Evolutionary conservation across 2,888 invertebrate species (phyloP), one percentile per base, ranked within the genome.

Genomic region (Autographa gamma): DNA sequence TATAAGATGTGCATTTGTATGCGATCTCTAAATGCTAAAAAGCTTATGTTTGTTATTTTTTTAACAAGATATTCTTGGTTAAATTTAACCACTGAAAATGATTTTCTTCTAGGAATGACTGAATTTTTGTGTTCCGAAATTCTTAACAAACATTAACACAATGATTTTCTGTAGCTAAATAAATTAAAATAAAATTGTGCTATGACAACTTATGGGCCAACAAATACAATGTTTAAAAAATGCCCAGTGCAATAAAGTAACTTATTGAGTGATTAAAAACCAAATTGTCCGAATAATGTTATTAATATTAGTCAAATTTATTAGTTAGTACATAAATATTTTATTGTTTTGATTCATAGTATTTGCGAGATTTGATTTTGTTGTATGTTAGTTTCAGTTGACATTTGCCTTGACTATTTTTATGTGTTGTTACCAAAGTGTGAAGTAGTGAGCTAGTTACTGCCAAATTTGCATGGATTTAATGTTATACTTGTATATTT

Each of bases 401-500:
- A 25, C 16, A 16, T 25, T 32, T 16, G 16, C 32, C 31, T 59
- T 59, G 25, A 25, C 16, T 0, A 59, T 67, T 56, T 31, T 11
- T 72, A 43, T 66, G 7, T 62, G 63, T 81, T 62, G 63, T 81
- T 74, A 66, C 67, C 73, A 76, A 71, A 69, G 69, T 74, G 14
- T 67, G 59, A 63, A 69, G 62, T 72, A 73, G 76, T 73, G 60
- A 74, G 74, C 73, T 81, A 81, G 64, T 62, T 77, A 73, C 71
- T 77, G 73, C 78, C 80, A 79, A 74, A 72, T 65, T 63, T 81
- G 83, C 82, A 83, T 80, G 80, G 32, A 65, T 69, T 81, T 69
- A 13, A 58, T 82, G 64, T 72, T 65, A 65, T 65, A 31, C 54
- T 25, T 56, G 58, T 74, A 25, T 68, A 25, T 74, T 74, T 78